Base-by-base conservation (phyloP, 2,888 invertebrate species). In the Carpatolechia fugitivella region DNA sequence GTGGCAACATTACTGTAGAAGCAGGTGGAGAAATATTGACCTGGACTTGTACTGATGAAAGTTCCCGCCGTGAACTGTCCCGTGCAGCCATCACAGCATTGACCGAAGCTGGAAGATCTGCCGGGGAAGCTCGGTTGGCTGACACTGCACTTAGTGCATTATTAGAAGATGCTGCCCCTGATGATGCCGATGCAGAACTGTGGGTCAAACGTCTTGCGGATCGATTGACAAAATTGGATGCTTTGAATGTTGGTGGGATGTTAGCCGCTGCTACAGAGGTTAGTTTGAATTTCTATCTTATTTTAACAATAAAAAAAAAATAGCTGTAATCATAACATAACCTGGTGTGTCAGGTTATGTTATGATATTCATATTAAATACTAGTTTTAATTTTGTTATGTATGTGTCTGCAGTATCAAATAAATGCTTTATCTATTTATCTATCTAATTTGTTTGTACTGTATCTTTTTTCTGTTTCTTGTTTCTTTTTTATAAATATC, bases 141-240 rank as follows among this genome's bases (percentile, higher is more conserved):
- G 91, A 92, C 20, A 98, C 78, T 51, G 86, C 85, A 56, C 72
- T 85, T 16, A 78, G 80, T 8, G 94, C 94, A 65, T 90, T 99
- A 61, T 95, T 99, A 88, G 92, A 94, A 10, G 94, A 95, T 63
- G 96, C 96, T 73, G 95, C 96, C 76, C 95, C 95, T 80, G 97
- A 96, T n/a, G 96, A 98, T 57, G 94, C 94, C 54, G 95, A 96
- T 85, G 96, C 96, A 8, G 94, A 94, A 83, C 91, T 90, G 14
- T 93, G 93, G 72, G 93, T 93, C 91, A 78, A 74, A 14, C 94
- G 88, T 58, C 90, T 99, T 33, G 95, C 95, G 3, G 94, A 95
- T 72, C 96, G 97, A 74, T 87, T 98, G 53, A 96, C 97, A 30
- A 93, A 96, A 56, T 80, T 85, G 35, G 87, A 83, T 65, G 82